Evolutionary conservation across 2,113 vertebrate genomes (phyloP).

Genomic region (Bagarius yarrelli): DNA sequence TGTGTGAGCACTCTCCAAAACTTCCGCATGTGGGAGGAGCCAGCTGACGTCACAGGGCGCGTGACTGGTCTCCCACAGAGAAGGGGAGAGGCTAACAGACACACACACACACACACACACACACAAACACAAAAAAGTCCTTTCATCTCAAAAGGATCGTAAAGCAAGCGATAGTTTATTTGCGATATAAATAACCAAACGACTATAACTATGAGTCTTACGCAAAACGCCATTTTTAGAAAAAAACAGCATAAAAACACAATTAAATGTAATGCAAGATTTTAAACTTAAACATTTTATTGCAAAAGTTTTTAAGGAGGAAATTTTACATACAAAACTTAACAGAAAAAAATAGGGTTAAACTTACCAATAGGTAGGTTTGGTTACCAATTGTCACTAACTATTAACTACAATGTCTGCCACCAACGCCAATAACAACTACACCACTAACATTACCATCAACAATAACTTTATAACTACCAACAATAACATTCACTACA

Average conservation of each 20-base stretch:
- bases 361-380: too few species aligned
- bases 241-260: background rate
- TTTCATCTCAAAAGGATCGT: background rate
- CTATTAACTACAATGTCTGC: too few species aligned
- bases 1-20: slow-evolving; percentile 23
- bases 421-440: too few species aligned
- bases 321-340: too few species aligned
- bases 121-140: background rate
- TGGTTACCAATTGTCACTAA: too few species aligned
- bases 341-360: too few species aligned
- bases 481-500: background rate
- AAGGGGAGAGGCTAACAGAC: background rate
- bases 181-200: background rate
- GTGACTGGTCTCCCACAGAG: slow-evolving; percentile 16
- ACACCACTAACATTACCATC: too few species aligned
- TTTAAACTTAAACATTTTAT: background rate
- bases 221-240: background rate
- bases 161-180: background rate
- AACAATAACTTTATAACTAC: too few species aligned
- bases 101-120: too few species aligned
- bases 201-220: background rate
- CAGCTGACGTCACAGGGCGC: slow-evolving; percentile 57
- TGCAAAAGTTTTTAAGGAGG: too few species aligned
- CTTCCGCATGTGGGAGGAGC: slow-evolving; percentile 64
- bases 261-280: background rate